Evolutionary conservation across 2,113 vertebrate genomes (phyloP).

Genomic region (Nannospalax galili): DNA sequence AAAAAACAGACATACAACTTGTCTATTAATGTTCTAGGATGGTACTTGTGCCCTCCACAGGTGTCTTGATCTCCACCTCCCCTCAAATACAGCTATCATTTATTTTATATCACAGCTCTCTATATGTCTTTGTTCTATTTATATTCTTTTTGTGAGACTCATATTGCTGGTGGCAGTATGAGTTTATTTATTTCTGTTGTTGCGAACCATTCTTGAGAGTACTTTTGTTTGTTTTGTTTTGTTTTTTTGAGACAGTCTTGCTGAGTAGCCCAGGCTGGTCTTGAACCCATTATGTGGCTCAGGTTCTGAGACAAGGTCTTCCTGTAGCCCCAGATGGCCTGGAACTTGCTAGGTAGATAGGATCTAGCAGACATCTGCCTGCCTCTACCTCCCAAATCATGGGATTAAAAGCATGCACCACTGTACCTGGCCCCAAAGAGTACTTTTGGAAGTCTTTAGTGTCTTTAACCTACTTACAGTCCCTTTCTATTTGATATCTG

Average conservation of each 20-base stretch:
- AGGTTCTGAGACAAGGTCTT: neutral
- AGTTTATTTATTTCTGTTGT: neutral
- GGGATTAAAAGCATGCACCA: no score
- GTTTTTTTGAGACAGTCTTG: neutral
- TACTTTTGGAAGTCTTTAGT: neutral
- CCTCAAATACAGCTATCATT: neutral
- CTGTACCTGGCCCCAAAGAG: neutral
- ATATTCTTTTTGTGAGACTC: neutral
- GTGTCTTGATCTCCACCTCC: neutral
- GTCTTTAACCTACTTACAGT: neutral
- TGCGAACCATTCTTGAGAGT: neutral
- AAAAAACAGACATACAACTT: neutral
- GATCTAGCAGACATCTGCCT: no score
- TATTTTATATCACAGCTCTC: neutral
- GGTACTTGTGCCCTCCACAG: neutral
- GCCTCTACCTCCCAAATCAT: no score
- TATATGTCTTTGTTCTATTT: neutral
- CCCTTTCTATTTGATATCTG: neutral
- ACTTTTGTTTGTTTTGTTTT: neutral
- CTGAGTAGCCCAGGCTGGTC: neutral
- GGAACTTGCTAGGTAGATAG: no score
- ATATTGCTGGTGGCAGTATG: neutral
- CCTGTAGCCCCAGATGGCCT: no score
- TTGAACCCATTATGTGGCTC: neutral
- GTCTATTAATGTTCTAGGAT: neutral